phyloP scores from a whole-genome alignment of 2,113 vertebrate species.

The rat (Rattus norvegicus) region GRCr8 NC_086021.1:150395501-150396000 shows the following conservation, averaged over 20 bases:
- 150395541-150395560: background rate
- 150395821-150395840: background rate
- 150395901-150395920: background rate
- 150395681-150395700: background rate
- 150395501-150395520: constrained; percentile 15
- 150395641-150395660: background rate
- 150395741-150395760: background rate
- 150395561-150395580: background rate
- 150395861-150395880: background rate
- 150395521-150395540: background rate
- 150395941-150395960: background rate
- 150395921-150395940: background rate
- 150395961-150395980: background rate
- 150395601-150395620: background rate
- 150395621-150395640: background rate
- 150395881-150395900: background rate
- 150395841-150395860: background rate
- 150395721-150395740: background rate
- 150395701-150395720: background rate
- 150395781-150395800: background rate
- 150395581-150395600: background rate
- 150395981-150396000: background rate
- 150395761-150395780: constrained; percentile 12
- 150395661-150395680: background rate
- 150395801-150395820: background rate